Percentiles rank a stretch among this genome's conserved stretches.
These are phyloP conservation scores for Machimus rusticus DNA, from an alignment of 2,888 invertebrate species.

Conservation along the genomic window DNA sequence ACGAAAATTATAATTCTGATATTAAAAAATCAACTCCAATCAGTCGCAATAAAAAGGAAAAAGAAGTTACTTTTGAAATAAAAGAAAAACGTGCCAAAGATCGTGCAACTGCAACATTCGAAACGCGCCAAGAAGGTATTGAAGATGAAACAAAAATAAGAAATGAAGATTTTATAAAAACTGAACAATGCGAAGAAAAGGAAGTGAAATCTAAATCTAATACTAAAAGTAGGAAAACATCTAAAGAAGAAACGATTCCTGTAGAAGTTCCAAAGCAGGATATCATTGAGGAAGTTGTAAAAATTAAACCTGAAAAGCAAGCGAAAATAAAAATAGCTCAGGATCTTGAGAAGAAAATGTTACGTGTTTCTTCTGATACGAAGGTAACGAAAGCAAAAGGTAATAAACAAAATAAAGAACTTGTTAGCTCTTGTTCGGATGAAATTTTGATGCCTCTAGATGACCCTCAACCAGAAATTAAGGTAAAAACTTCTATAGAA, in stretches of 20 bases:
- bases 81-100: constrained; percentile 43
- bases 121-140: background rate
- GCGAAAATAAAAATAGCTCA: background rate
- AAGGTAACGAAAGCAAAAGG: background rate
- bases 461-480: background rate
- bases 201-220: background rate
- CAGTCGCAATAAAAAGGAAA: background rate
- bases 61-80: constrained; percentile 21
- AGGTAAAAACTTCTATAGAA: background rate
- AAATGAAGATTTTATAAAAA: constrained; percentile 38
- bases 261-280: background rate
- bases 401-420: background rate
- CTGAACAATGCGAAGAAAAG: background rate
- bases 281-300: background rate
- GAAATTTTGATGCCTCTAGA: background rate
- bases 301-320: background rate
- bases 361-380: background rate
- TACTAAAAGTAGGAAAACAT: background rate
- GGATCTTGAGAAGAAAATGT: background rate
- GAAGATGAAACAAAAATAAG: constrained; percentile 29
- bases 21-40: background rate
- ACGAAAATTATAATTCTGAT: constrained; percentile 7
- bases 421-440: background rate
- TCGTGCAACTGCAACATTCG: constrained; percentile 1
- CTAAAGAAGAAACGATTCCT: background rate